Evolutionary conservation across 92 coral and sea anemone species (phyloP), one percentile per base, ranked within the genome.

Genomic region (Actinernus sp.): DNA sequence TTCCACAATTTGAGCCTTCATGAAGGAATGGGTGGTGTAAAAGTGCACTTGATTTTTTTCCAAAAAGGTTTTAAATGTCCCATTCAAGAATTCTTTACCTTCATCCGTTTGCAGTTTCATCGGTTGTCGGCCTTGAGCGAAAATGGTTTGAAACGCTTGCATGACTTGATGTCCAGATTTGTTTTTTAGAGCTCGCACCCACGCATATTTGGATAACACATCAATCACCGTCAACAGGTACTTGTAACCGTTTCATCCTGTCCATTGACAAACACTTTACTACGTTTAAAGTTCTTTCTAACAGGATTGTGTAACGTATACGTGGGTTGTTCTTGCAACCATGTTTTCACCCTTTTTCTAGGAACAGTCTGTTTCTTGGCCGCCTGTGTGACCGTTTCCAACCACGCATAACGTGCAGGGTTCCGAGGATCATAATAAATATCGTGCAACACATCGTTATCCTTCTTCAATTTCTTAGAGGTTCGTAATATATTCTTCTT

Each of bases 1-100:
- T 55, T 79, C 86, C 13, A 69, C 40, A 0, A 70, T 4, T 2
- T 44, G 19, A 0, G 72, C 79, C 49, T 79, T 68, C 12, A 64
- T 36, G 12, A 29, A 56, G 28, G 65, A 48, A 12, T 34, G 49
- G 1, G 86, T 37, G 27, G 58, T 49, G 26, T 55, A 51, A 51
- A 58, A 64, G 10, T 25, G 71, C 24, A 79, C 45, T 0, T 44
- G 41, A 32, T 70, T 37, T 20, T 43, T 30, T 37, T 58, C 33
- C n/a, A 71, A 59, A 48, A 58, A 59, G 21, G 34, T 18, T 59
- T 58, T 58, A 4, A 57, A 34, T 24, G 37, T 32, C 31, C 30
- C 57, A 2, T 60, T 60, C 18, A 49, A 37, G 34, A 69, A 69
- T 17, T 55, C 77, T 22, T 37, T 18, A 3, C 65, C 65, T 33